These are phyloP conservation scores for Acanthaster planci DNA, from an alignment of 35 echinoderm and acorn worm genomes.

Conservation along the genomic window DNA sequence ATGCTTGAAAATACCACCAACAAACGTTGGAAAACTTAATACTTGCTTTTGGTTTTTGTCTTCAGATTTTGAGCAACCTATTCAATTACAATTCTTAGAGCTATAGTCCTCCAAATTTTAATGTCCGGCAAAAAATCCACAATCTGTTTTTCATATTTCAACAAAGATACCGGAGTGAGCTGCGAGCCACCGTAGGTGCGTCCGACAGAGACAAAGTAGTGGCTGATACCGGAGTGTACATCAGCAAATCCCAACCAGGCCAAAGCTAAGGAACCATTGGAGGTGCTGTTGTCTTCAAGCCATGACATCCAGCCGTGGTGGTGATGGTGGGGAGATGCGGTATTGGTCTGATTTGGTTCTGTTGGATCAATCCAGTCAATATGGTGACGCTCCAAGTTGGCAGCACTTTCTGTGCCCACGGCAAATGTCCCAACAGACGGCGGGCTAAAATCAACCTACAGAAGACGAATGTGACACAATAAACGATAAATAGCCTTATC, in stretches of 20 bases:
- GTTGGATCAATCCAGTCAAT: not conserved
- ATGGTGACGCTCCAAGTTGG: conserved; percentile 6
- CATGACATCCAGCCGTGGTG: conserved; percentile 43
- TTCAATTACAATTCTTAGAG: too few species aligned
- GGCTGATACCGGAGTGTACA: conserved; percentile 39
- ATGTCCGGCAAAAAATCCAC: too few species aligned
- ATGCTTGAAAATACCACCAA: too few species aligned
- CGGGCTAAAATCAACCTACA: conserved; percentile 23
- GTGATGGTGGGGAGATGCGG: not conserved
- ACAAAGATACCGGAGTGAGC: conserved; percentile 11
- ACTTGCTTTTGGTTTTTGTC: too few species aligned
- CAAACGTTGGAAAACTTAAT: too few species aligned
- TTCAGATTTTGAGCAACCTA: too few species aligned
- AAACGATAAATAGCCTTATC: too few species aligned
- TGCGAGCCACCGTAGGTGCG: not conserved
- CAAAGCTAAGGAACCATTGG: not conserved
- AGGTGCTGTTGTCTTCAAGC: not conserved
- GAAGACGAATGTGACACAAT: not conserved
- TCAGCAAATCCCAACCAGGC: conserved; percentile 57
- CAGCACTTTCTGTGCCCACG: conserved; percentile 22
- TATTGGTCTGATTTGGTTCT: not conserved
- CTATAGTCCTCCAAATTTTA: too few species aligned
- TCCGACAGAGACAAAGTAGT: conserved; percentile 33
- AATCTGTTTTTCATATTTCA: too few species aligned
- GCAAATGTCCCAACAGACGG: conserved; percentile 44